Conservation (phyloP, 2,113 vertebrate genomes). For the Nesogale talazaci region DNA sequence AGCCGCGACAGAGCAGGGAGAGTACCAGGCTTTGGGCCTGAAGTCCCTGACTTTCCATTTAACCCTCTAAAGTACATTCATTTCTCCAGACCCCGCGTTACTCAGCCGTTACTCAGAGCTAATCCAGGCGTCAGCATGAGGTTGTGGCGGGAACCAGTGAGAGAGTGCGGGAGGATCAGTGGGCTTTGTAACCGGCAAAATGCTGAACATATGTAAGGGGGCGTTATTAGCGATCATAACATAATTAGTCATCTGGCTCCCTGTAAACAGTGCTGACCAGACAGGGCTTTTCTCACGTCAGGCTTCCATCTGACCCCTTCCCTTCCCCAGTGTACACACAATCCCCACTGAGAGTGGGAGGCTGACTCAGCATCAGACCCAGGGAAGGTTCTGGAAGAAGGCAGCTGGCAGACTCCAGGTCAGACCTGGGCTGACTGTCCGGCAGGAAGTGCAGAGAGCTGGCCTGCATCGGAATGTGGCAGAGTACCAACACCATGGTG, state of each 20-base stretch:
- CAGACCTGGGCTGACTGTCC: background rate
- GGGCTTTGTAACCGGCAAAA: background rate
- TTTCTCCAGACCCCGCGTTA: background rate
- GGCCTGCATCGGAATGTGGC: background rate
- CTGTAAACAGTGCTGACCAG: background rate
- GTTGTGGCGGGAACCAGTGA: background rate
- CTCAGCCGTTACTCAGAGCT: background rate
- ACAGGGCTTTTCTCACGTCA: background rate
- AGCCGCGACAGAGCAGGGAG: background rate
- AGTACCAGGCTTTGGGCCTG: background rate
- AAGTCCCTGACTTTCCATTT: background rate
- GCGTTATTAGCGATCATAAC: background rate
- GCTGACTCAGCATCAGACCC: background rate
- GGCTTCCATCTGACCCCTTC: background rate
- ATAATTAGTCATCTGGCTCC: background rate
- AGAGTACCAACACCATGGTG: background rate
- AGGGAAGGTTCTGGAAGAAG: constrained; percentile 8
- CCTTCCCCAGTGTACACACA: background rate
- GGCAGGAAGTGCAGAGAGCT: background rate
- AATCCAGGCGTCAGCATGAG: background rate
- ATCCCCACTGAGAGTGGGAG: background rate
- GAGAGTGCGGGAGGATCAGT: background rate
- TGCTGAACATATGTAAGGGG: background rate
- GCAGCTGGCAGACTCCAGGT: background rate
- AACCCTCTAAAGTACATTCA: constrained; percentile 5